Percentiles rank a stretch among this genome's conserved stretches.
phyloP scores from a whole-genome alignment of 2,113 vertebrate species.

The Entosphenus tridentatus region DNA sequence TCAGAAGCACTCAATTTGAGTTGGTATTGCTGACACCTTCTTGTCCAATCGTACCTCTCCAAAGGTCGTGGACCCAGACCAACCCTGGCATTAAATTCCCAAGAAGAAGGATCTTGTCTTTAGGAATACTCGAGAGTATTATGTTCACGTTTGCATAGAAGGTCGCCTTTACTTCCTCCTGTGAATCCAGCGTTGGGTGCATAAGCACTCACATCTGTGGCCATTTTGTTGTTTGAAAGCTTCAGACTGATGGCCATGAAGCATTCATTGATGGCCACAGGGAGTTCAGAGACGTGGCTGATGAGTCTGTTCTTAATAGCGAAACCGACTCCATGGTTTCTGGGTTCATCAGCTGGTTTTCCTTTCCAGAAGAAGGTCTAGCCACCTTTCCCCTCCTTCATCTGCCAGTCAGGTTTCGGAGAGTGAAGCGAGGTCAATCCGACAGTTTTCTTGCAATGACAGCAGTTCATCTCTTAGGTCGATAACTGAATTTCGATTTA shows the following conservation, averaged over 20 bases:
- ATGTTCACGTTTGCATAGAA: not conserved
- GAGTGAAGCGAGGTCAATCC: not conserved
- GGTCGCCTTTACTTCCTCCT: not conserved
- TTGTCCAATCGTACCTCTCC: not conserved
- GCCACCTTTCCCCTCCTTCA: slow-evolving; percentile 4
- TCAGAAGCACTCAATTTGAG: not conserved
- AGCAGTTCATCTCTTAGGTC: not conserved
- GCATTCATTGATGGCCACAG: not conserved
- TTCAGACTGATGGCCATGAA: not conserved
- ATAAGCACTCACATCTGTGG: not conserved
- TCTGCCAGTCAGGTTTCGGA: not conserved
- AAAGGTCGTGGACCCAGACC: not conserved
- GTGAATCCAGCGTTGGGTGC: not conserved
- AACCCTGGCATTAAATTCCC: not conserved
- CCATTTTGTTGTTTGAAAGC: not conserved
- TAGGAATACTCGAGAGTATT: not conserved
- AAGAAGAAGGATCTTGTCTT: not conserved
- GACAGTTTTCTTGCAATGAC: not conserved
- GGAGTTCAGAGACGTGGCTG: not conserved
- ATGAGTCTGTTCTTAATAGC: not conserved
- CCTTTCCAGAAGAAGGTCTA: not conserved
- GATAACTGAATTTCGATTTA: too few species aligned
- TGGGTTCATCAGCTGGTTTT: not conserved
- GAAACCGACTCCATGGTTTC: not conserved
- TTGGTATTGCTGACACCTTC: not conserved